Percentiles rank a stretch among this genome's conserved stretches.
phyloP scores from a whole-genome alignment of 2,888 invertebrate species.

The Cataglyphis altisquamis region DNA sequence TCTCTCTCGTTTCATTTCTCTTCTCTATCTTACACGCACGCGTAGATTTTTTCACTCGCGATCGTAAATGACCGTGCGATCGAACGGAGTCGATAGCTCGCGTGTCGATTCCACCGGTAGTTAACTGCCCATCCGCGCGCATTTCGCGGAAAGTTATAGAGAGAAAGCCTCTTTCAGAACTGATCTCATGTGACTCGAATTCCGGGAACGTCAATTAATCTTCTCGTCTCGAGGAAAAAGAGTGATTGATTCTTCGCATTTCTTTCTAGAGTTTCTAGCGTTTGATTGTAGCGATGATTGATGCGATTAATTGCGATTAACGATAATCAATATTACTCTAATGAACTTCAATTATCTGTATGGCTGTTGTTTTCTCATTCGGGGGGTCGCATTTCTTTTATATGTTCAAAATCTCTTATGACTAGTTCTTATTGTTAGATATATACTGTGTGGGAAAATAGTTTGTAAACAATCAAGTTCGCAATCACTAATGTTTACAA shows the following conservation, averaged over 20 bases:
- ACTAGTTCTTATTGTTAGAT: no score
- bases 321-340: not conserved
- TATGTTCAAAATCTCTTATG: no score
- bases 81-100: conserved; percentile 32
- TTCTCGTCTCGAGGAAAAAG: not conserved
- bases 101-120: conserved; percentile 43
- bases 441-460: not conserved
- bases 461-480: no score
- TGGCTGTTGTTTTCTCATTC: not conserved
- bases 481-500: not conserved
- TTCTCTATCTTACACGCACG: conserved; percentile 55
- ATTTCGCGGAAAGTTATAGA: conserved; percentile 52
- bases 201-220: conserved; percentile 33
- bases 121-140: conserved; percentile 16
- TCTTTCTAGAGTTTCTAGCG: not conserved
- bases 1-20: conserved; percentile 62
- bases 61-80: conserved; percentile 52
- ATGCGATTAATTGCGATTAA: not conserved
- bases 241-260: not conserved
- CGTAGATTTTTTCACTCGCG: conserved; percentile 49
- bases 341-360: not conserved
- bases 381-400: no score
- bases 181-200: conserved; percentile 5
- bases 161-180: not conserved
- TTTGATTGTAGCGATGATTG: not conserved